Conservation (phyloP, 2,113 vertebrate genomes). For the Limanda limanda region DNA sequence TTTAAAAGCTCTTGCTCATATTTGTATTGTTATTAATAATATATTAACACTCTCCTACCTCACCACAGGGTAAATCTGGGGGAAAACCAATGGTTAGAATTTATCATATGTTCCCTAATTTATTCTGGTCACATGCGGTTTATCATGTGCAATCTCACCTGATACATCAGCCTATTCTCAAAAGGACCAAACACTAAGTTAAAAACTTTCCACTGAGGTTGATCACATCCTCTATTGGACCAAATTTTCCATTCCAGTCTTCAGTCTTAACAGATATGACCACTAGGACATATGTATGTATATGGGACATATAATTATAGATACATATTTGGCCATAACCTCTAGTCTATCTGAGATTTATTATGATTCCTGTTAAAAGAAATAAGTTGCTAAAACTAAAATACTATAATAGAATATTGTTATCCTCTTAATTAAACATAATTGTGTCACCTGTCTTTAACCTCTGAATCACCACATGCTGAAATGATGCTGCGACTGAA, state of each 20-base stretch:
- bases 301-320: not conserved
- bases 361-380: not conserved
- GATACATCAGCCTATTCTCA: not conserved
- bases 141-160: not conserved
- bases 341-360: not conserved
- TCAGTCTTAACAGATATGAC: no score
- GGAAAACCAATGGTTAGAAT: not conserved
- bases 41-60: not conserved
- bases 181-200: not conserved
- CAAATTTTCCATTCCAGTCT: no score
- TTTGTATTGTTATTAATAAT: not conserved
- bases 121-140: conserved; percentile 10
- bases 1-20: not conserved
- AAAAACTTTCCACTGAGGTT: conserved; percentile 17
- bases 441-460: not conserved
- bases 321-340: not conserved
- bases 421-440: not conserved
- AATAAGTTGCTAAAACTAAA: not conserved
- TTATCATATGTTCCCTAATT: conserved; percentile 1
- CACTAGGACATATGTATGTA: not conserved
- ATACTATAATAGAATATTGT: not conserved
- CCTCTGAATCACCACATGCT: not conserved
- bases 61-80: not conserved
- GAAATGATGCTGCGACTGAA: not conserved
- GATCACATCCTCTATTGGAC: no score